These are phyloP conservation scores for Diabrotica balteata DNA, from an alignment of 2,888 invertebrate species.

Conservation along the genomic window DNA sequence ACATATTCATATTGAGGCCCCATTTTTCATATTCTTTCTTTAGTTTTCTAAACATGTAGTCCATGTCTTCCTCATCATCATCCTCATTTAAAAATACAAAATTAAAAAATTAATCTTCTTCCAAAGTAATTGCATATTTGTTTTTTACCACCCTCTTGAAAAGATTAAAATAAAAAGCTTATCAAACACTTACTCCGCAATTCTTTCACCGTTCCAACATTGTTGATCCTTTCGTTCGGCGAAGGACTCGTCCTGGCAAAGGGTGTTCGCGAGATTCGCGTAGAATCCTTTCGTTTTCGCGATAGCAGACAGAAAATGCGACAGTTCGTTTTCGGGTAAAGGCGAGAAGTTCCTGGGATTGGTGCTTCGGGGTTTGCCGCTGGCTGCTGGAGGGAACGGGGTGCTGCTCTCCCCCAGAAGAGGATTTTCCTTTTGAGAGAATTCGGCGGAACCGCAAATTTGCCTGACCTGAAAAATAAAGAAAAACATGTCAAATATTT, in stretches of 20 bases:
- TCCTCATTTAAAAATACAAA: too few relatives aligned
- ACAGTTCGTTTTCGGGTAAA: slow-evolving; percentile 70
- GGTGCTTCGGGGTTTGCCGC: slow-evolving; percentile 53
- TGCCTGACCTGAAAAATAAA: slow-evolving; percentile 62
- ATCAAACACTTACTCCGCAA: slow-evolving; percentile 74
- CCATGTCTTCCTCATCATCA: too few relatives aligned
- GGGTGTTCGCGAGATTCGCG: slow-evolving; percentile 78
- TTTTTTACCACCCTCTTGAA: too few relatives aligned
- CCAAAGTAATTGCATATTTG: too few relatives aligned
- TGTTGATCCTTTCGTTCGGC: slow-evolving; percentile 70
- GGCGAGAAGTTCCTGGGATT: slow-evolving; percentile 64
- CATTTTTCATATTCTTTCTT: too few relatives aligned
- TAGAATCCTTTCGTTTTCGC: slow-evolving; percentile 83
- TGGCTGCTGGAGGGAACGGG: slow-evolving; percentile 51
- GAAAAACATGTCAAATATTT: neutral
- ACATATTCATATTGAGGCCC: too few relatives aligned
- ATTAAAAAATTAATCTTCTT: too few relatives aligned
- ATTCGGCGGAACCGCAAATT: slow-evolving; percentile 61
- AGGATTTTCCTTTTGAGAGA: slow-evolving; percentile 50
- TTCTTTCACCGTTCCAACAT: slow-evolving; percentile 83
- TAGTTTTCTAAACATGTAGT: too few relatives aligned
- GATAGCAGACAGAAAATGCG: slow-evolving; percentile 70
- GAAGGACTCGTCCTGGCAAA: slow-evolving; percentile 78
- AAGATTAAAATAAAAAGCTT: too few relatives aligned
- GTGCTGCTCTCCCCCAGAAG: slow-evolving; percentile 44